Percentiles rank a stretch among this genome's conserved stretches.
These are phyloP conservation scores for Carassius gibelio DNA, from an alignment of 2,113 vertebrate species.

Conservation along the genomic window DNA sequence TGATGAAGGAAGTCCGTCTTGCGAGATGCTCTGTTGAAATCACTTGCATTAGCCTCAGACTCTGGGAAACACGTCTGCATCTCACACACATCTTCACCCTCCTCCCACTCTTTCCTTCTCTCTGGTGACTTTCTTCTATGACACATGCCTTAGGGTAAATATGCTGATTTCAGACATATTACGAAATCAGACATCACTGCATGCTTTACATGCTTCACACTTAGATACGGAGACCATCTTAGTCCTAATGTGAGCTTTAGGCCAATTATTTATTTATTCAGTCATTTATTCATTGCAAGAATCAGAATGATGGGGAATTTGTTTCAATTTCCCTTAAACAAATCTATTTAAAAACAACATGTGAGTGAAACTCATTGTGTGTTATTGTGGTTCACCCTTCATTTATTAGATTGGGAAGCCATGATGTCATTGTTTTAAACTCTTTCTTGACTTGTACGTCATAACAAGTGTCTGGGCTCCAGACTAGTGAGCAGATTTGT, in stretches of 20 bases:
- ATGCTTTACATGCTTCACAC: background rate
- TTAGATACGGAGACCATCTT: background rate
- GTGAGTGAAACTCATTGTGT: too few relatives aligned
- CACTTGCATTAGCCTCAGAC: background rate
- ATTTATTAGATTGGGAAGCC: constrained; percentile 1
- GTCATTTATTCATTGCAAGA: too few relatives aligned
- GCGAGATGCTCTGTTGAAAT: background rate
- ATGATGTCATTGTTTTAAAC: background rate
- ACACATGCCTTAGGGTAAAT: background rate
- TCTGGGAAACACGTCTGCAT: background rate
- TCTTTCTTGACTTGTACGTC: background rate
- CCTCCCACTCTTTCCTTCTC: background rate
- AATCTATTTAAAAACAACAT: background rate
- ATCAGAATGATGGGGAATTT: background rate
- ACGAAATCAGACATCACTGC: background rate
- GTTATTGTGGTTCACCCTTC: background rate
- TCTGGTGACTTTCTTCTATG: background rate
- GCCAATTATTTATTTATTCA: too few relatives aligned
- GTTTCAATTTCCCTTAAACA: background rate
- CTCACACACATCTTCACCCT: background rate
- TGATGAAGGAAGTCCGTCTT: background rate
- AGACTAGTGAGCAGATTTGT: background rate
- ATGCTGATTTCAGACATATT: background rate
- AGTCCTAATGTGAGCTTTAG: background rate
- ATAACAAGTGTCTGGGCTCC: background rate